Base-by-base conservation (phyloP, 2,888 invertebrate genomes). In the Harpagoxenus sublaevis region DNA sequence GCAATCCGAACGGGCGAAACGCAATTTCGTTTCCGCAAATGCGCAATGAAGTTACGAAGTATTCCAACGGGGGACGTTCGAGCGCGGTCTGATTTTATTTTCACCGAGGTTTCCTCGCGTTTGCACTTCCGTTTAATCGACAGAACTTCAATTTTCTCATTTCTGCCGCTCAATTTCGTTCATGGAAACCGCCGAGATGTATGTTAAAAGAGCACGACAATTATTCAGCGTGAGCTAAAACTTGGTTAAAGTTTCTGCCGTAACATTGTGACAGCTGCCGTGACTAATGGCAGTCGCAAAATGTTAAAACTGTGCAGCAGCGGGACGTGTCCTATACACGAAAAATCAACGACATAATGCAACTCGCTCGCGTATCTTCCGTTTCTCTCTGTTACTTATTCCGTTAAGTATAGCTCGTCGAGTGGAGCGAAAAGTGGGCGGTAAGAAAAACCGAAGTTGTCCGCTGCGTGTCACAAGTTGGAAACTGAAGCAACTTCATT, bases 401-500 rank as follows among this genome's bases (percentile, higher is more conserved):
- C 48, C 48, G 48, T 51, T 68, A 71, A 60, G 15, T 70, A 79
- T 23, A 35, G 8, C n/a, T 71, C 28, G 57, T 57, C 35, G 60
- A 23, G 5, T 2, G n/a, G 28, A 18, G 39, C 51, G 60, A 62
- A 48, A 28, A 39, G 71, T 28, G 71, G 28, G 18, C 3, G 79
- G 12, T 57, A 60, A 71, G 60, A 62, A 71, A 81, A 81, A 81
- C 39, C 60, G 0, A 71, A 71, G 39, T 79, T 60, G 66, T 68
- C 45, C 53, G 39, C 42, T 42, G 71, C 65, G 65, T 51, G 65
- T 82, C 65, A 55, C 77, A 39, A 65, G 42, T 35, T 60, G n/a
- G 35, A 77, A 82, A 82, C 53, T 77, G 68, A 63, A 51, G 60
- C 81, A 77, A 85, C 81, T 82, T 65, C 51, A 66, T 86, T 85